Evolutionary conservation across 2,888 invertebrate genomes (phyloP).

Genomic region (Scaptomyza flava): DNA sequence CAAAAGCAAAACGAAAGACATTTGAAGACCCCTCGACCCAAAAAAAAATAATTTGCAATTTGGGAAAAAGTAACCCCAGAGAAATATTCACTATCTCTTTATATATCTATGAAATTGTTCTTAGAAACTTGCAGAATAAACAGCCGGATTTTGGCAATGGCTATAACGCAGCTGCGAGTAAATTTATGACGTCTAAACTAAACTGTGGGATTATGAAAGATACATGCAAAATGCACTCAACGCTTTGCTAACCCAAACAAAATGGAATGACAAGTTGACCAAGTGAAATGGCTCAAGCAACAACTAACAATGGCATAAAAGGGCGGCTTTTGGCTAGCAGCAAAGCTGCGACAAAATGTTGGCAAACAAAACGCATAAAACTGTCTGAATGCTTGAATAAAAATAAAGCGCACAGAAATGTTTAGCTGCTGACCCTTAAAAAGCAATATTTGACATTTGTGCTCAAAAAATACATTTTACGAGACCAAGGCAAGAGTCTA

Average conservation of each 20-base stretch:
- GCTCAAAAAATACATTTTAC: conserved; percentile 71
- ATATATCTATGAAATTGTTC: not conserved
- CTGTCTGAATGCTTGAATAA: conserved; percentile 6
- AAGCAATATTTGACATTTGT: conserved; percentile 80
- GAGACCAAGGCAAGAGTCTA: conserved; percentile 19
- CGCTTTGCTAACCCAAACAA: conserved; percentile 29
- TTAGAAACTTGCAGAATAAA: not conserved
- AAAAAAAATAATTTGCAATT: not conserved
- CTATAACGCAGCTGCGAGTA: conserved; percentile 17
- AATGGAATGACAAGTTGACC: conserved; percentile 23
- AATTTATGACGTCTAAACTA: conserved; percentile 33
- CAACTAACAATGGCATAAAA: conserved; percentile 36
- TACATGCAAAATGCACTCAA: conserved; percentile 44
- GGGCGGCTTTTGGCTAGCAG: conserved; percentile 41
- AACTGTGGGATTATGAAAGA: not conserved
- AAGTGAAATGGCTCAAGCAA: conserved; percentile 52
- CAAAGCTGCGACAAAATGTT: conserved; percentile 24
- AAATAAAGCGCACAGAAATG: conserved; percentile 46
- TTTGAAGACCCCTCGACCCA: not conserved
- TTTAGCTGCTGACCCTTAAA: conserved; percentile 75
- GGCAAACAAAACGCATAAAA: conserved; percentile 26
- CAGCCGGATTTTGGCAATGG: conserved; percentile 26
- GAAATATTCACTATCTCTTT: too few relatives aligned
- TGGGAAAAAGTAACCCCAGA: not conserved
- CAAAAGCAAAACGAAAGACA: conserved; percentile 19